These are phyloP conservation scores for Leptopilina drosophilae DNA, from an alignment of 2,888 invertebrate species.

Conservation along the genomic window DNA sequence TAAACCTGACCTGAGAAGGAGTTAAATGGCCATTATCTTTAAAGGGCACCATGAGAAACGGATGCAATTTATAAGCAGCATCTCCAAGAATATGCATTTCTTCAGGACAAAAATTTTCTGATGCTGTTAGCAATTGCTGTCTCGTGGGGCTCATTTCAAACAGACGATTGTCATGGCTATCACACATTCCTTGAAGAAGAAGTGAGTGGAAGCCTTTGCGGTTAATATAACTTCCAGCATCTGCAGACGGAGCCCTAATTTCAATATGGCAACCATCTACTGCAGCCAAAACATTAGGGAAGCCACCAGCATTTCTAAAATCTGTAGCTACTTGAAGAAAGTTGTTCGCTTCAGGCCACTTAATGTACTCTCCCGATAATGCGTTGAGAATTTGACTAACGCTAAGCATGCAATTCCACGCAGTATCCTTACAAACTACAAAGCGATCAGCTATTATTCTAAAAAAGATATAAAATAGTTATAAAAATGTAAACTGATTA, in stretches of 20 bases:
- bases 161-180: background rate
- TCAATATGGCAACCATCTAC: conserved; percentile 33
- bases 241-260: conserved; percentile 34
- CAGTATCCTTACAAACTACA: background rate
- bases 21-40: background rate
- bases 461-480: too few relatives aligned
- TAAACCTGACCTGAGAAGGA: background rate
- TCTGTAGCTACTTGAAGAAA: background rate
- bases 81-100: background rate
- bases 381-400: background rate
- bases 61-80: background rate
- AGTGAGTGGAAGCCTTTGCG: conserved; percentile 18
- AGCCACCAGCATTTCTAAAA: background rate
- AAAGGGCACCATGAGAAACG: background rate
- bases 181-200: conserved; percentile 42
- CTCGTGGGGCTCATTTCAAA: conserved; percentile 23
- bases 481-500: too few relatives aligned
- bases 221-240: conserved; percentile 43
- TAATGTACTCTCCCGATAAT: background rate
- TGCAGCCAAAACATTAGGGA: background rate
- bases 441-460: too few relatives aligned
- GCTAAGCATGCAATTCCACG: background rate
- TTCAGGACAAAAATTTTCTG: background rate
- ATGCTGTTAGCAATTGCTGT: background rate
- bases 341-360: background rate